Conservation (phyloP, 2,888 invertebrate genomes). For the Drosophila setosimentum region DNA sequence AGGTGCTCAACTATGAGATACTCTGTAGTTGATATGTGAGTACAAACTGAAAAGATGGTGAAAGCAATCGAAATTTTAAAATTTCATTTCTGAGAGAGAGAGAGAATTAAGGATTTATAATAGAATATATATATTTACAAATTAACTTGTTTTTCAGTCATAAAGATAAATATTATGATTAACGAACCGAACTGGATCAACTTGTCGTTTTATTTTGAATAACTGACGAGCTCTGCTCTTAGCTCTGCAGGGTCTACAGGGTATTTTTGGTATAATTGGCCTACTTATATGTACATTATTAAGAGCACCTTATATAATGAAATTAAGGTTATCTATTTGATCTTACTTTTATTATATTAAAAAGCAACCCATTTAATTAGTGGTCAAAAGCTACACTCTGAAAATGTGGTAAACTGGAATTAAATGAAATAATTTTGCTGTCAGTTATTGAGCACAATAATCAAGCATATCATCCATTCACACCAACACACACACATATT, state of each 20-base stretch:
- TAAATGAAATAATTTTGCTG: conserved; percentile 68
- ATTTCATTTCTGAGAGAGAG: background rate
- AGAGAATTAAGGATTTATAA: background rate
- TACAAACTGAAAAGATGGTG: rapidly evolving
- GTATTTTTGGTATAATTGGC: background rate
- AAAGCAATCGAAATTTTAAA: background rate
- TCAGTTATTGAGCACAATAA: conserved; percentile 45
- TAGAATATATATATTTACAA: rapidly evolving
- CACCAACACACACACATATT: conserved; percentile 2
- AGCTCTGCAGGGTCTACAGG: background rate
- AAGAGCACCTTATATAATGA: conserved; percentile 42
- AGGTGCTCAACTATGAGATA: background rate
- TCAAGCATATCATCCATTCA: conserved; percentile 29
- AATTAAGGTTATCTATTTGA: conserved; percentile 2
- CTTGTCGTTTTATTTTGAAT: background rate
- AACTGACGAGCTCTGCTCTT: background rate
- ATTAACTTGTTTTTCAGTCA: background rate
- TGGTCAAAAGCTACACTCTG: conserved; percentile 35
- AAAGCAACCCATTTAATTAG: conserved; percentile 35
- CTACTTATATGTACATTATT: conserved; percentile 29
- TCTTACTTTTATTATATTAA: conserved; percentile 28
- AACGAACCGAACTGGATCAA: background rate
- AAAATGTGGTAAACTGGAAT: conserved; percentile 50
- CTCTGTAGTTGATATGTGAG: background rate
- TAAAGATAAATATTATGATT: background rate